Evolutionary conservation across 2,888 invertebrate genomes (phyloP).

Genomic region (Pocota personata): DNA sequence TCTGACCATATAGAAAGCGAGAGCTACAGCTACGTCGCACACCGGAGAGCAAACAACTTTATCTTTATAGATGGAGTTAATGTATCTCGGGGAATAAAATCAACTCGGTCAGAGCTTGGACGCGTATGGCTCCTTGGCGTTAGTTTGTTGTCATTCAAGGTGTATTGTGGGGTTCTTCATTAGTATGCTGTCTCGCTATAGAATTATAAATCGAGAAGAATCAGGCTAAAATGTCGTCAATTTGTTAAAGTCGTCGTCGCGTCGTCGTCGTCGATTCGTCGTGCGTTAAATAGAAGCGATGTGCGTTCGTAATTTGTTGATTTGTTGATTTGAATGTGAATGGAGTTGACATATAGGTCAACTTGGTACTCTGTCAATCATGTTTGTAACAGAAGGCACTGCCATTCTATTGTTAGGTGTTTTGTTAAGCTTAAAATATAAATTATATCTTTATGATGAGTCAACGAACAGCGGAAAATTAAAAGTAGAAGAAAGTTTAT

Average conservation of each 20-base stretch:
- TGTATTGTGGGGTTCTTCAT: slow-evolving; percentile 16
- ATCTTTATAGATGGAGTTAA: slow-evolving; percentile 14
- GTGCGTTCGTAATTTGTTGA: slow-evolving; percentile 39
- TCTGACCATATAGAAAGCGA: slow-evolving; percentile 68
- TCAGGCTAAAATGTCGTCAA: slow-evolving; percentile 25
- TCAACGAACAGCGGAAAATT: background rate
- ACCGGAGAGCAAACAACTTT: slow-evolving; percentile 15
- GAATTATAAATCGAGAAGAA: slow-evolving; percentile 28
- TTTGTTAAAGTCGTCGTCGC: slow-evolving; percentile 20
- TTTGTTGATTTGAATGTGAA: slow-evolving; percentile 42
- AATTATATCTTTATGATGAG: background rate
- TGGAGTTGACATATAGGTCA: slow-evolving; percentile 57
- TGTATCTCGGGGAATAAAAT: background rate
- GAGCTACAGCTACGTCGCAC: slow-evolving; percentile 10
- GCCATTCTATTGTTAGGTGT: background rate
- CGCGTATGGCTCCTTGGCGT: background rate
- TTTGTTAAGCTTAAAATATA: background rate
- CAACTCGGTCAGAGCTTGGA: slow-evolving; percentile 25
- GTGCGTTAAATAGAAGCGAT: slow-evolving; percentile 40
- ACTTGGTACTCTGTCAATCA: slow-evolving; percentile 20
- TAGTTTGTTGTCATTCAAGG: slow-evolving; percentile 52
- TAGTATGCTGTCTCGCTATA: slow-evolving; percentile 55
- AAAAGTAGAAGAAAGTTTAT: background rate
- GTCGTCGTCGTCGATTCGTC: background rate
- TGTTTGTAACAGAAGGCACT: background rate